Evolutionary conservation across 2,113 vertebrate species (phyloP), one percentile per base, ranked within the genome.

Genomic region (Cebus imitator): DNA sequence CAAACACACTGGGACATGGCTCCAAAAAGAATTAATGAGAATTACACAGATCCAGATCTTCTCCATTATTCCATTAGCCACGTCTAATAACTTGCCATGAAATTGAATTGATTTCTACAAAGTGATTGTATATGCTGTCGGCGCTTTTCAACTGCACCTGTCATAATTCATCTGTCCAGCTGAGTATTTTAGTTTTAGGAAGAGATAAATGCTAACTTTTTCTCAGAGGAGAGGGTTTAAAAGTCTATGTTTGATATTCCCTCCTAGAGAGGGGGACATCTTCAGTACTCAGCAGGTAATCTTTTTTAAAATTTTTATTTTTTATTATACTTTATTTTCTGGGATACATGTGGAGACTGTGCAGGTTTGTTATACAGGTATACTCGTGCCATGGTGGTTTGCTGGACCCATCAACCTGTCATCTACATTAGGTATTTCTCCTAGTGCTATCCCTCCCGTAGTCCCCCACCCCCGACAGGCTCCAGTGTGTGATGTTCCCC

Each of bases 71-170:
- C 2, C 76, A n/a, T 91, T 25, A 13, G 57, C 87, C 66, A 58
- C 92, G 75, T 97, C 64, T 88, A 80, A 94, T 91, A 97, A 92
- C 37, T 35, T 95, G 32, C 80, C 86, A 30, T 87, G 80, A 72
- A 97, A 98, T 94, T 91, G 72, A 79, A 93, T 72, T 92, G 89
- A 76, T 96, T 95, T 96, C 81, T 79, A 82, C 85, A 96, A 87
- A 87, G 78, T 96, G 64, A 96, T 97, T 93, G 83, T n/a, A 58
- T 78, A 78, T 76, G 23, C 21, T 94, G 2, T 1, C 57, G 91
- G 30, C 94, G 90, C 45, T 90, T 96, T 78, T 73, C 83, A 94
- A 73, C 11, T 61, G 91, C 95, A 89, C 13, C 90, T 45, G 20
- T 85, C 40, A 78, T 43, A 92, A 86, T 68, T 35, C 48, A 93